These are phyloP conservation scores for Ceramica pisi DNA, from an alignment of 2,888 invertebrate species.

Conservation along the genomic window DNA sequence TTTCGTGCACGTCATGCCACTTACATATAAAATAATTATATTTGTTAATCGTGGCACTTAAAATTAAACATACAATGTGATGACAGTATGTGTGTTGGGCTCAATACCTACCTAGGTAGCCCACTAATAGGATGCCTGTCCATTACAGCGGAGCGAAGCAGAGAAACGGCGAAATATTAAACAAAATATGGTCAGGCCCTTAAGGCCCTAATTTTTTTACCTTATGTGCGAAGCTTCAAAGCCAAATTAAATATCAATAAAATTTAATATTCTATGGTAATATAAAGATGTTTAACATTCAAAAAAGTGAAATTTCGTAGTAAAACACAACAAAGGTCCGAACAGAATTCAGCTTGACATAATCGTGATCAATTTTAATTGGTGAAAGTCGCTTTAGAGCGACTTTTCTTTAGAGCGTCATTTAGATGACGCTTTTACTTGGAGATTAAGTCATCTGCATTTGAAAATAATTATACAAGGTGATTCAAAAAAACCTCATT, in stretches of 20 bases:
- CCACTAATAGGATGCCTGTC: no score
- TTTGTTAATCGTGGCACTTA: constrained; percentile 19
- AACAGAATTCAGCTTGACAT: no score
- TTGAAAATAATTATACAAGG: background rate
- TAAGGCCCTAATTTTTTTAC: background rate
- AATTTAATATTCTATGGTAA: background rate
- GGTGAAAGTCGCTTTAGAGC: no score
- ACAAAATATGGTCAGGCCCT: no score
- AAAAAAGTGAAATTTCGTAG: no score
- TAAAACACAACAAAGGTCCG: no score
- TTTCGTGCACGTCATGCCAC: constrained; percentile 28
- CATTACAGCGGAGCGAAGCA: no score
- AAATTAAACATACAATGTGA: background rate
- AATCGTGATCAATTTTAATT: no score
- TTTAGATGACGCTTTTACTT: background rate
- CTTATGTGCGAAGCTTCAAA: background rate
- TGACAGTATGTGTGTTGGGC: background rate
- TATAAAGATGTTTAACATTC: no score
- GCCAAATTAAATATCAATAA: constrained; percentile 12
- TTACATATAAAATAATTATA: constrained; percentile 4
- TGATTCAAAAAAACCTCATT: background rate
- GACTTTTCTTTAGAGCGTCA: no score
- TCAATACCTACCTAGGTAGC: no score
- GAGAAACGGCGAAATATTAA: no score
- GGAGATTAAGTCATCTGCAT: background rate